phyloP scores from a whole-genome alignment of 2,113 vertebrate species.

The Patagioenas fasciata region DNA sequence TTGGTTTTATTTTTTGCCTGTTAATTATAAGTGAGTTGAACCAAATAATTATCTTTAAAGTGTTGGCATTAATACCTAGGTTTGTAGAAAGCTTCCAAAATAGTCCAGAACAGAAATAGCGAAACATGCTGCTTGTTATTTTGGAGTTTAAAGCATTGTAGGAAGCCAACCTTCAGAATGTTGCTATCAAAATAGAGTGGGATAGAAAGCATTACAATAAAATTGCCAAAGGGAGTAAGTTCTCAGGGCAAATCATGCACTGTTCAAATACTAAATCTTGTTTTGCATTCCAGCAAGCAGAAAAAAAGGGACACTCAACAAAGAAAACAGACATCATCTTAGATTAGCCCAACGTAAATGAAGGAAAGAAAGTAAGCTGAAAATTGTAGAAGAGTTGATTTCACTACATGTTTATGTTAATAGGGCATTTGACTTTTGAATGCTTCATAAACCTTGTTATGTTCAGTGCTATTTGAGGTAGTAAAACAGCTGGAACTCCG shows the following conservation, averaged over 20 bases:
- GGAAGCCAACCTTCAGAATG: neutral
- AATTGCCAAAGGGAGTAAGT: constrained; percentile 5
- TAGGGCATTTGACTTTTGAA: constrained; percentile 87
- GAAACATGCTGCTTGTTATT: neutral
- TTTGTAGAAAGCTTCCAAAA: constrained; percentile 40
- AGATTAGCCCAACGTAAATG: constrained; percentile 68
- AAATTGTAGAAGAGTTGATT: constrained; percentile 82
- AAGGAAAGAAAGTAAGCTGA: constrained; percentile 76
- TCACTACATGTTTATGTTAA: constrained; percentile 85
- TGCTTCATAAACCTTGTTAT: constrained; percentile 88
- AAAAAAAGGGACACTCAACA: constrained; percentile 45
- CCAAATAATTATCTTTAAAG: neutral
- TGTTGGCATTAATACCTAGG: neutral
- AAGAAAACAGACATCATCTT: constrained; percentile 70
- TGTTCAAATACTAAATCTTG: constrained; percentile 44
- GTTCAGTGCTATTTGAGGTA: constrained; percentile 81
- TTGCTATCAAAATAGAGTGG: neutral
- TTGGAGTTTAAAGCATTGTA: neutral
- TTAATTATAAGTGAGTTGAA: neutral
- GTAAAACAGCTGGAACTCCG: constrained; percentile 83
- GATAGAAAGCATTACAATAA: constrained; percentile 26
- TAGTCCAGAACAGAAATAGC: neutral
- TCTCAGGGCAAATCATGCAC: constrained; percentile 9
- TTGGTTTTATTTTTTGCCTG: neutral
- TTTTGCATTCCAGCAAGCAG: constrained; percentile 64